These are phyloP conservation scores for Paratilapia polleni DNA, from an alignment of 2,113 vertebrate genomes.

Conservation along the genomic window DNA sequence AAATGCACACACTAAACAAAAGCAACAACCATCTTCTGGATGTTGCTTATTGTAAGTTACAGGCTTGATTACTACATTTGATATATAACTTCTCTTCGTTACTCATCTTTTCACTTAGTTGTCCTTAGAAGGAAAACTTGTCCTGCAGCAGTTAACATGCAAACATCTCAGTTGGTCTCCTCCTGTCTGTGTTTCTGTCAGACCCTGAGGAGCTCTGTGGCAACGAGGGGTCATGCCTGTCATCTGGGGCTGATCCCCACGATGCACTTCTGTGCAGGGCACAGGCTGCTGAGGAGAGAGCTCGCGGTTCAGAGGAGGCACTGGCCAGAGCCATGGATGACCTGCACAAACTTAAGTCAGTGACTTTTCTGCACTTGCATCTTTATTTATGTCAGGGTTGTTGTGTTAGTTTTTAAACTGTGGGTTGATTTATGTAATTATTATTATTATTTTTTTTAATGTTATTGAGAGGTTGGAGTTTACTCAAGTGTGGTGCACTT, in stretches of 20 bases:
- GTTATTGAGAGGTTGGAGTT: not conserved
- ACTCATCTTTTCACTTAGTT: not conserved
- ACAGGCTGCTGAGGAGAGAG: slow-evolving; percentile 83
- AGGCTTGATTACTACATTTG: not conserved
- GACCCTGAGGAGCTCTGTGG: slow-evolving; percentile 88
- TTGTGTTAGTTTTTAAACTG: not conserved
- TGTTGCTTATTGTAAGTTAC: not conserved
- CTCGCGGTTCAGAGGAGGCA: slow-evolving; percentile 82
- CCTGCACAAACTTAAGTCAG: slow-evolving; percentile 90
- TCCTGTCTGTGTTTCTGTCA: slow-evolving; percentile 54
- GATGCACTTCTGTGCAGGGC: slow-evolving; percentile 75
- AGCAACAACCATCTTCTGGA: not conserved
- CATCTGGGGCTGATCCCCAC: slow-evolving; percentile 20
- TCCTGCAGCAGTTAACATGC: not conserved
- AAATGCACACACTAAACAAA: not conserved
- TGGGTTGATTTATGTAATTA: not conserved
- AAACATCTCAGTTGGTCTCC: not conserved
- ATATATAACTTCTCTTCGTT: not conserved
- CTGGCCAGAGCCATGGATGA: slow-evolving; percentile 87
- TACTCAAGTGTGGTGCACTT: not conserved
- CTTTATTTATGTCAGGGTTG: not conserved
- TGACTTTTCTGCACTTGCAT: not conserved
- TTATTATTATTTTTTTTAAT: not conserved
- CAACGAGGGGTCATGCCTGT: slow-evolving; percentile 27
- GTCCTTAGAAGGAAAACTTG: not conserved